Conservation (phyloP, 2,797 vertebrate species). For the Octomys mimax region DNA sequence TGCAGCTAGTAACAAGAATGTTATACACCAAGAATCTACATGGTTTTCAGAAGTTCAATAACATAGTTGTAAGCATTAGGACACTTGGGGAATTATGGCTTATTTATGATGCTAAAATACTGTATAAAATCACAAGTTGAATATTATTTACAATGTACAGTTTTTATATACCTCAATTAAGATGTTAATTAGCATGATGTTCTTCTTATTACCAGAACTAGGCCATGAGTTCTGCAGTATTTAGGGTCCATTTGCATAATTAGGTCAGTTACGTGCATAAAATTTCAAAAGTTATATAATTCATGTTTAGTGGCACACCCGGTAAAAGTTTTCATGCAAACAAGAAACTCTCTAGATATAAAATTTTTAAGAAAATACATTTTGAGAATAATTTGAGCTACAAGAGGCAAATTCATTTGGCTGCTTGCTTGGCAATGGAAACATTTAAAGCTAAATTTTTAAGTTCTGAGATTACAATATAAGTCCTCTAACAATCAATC, state of each 20-base stretch:
- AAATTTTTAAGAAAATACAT: constrained; percentile 35
- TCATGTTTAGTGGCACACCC: neutral
- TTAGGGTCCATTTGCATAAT: neutral
- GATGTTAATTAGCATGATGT: constrained; percentile 10
- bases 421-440: neutral
- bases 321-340: neutral
- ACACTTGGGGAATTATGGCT: neutral
- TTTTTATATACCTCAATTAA: constrained; percentile 17
- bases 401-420: constrained; percentile 52
- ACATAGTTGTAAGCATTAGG: constrained; percentile 9
- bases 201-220: constrained; percentile 25
- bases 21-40: neutral
- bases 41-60: neutral
- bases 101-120: constrained; percentile 14
- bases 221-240: neutral
- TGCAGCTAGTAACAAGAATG: neutral
- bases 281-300: constrained; percentile 42
- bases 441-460: constrained; percentile 10
- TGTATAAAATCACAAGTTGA: neutral
- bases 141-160: constrained; percentile 9
- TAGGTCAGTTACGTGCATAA: neutral
- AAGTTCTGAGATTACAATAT: neutral
- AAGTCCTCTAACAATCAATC: neutral
- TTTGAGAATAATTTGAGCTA: constrained; percentile 38
- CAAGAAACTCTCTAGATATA: neutral